Base-by-base conservation (phyloP, 1,140 invertebrate species). In the Mycetomoellerius zeteki region DNA sequence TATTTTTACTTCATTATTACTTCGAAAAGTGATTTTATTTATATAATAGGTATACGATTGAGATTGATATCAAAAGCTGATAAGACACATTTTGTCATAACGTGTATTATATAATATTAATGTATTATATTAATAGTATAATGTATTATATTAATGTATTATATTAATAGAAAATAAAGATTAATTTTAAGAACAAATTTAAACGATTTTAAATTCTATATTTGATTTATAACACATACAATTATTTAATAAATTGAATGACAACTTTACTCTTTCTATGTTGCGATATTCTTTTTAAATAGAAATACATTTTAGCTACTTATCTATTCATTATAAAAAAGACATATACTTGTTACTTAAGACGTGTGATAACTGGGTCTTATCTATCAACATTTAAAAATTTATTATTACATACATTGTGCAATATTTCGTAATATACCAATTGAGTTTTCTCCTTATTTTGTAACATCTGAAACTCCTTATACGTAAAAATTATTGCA, bases 341-440 rank as follows among this genome's bases (percentile, higher is more conserved):
- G 0, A n/a, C 10, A 5, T 10, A 5, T 19, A 75, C n/a, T 47
- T 47, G 12, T 24, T 69, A 47, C 8, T 24, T 50, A 43, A 67
- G 64, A 69, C 1, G 37, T 24, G 10, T 24, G 19, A 64, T 64
- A 50, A 7, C 3, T 67, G 7, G 52, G 7, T 67, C 60, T 67
- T 54, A 67, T 52, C 27, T 54, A n/a, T 21, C 3, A 50, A 80
- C 0, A 77, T 10, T 62, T 67, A 16, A 60, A 37, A 24, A 24
- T 19, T 64, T 14, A 21, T 19, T 24, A 24, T 54, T 54, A 2
- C 77, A 52, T 10, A 16, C 10, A 19, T 80, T 69, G 47, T 24
- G 47, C 3, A 80, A 80, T 6, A 80, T 80, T 69, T 67, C 43
- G 19, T 24, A 67, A 67, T 80, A 67, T 5, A 37, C 7, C 37